Percentiles rank a stretch among this genome's conserved stretches.
Conservation (phyloP, 1,140 invertebrate genomes). For the Drosophila novamexicana region DNA sequence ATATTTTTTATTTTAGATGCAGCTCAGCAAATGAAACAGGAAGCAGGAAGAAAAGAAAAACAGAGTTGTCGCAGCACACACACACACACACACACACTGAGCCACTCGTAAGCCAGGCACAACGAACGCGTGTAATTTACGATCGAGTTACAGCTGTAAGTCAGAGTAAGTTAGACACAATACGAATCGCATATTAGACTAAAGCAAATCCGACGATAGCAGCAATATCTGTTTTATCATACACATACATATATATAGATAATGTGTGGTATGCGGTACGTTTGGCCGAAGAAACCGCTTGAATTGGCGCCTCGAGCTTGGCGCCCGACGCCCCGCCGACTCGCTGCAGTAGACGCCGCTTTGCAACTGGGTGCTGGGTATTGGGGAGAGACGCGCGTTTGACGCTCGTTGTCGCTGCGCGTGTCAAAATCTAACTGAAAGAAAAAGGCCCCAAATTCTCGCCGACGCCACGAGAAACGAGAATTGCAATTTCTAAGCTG, state of each 20-base stretch:
- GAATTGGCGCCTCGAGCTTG: slow-evolving; percentile 8
- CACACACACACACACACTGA: slow-evolving; percentile 2
- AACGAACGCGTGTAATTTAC: slow-evolving; percentile 41
- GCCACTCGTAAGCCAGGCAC: slow-evolving; percentile 7
- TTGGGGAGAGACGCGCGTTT: slow-evolving; percentile 6
- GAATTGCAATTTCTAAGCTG: slow-evolving; percentile 73
- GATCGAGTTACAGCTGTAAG: slow-evolving; percentile 55
- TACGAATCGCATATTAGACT: not conserved
- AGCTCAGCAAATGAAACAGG: slow-evolving; percentile 1
- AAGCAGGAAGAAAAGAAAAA: slow-evolving; percentile 13
- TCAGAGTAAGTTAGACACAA: slow-evolving; percentile 14
- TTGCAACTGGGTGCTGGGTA: not conserved
- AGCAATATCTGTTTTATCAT: not conserved
- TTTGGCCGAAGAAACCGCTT: not conserved
- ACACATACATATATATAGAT: not conserved
- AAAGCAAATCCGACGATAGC: not conserved
- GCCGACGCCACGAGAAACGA: slow-evolving; percentile 39
- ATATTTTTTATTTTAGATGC: slow-evolving; percentile 1
- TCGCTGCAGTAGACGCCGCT: not conserved
- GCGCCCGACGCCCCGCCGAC: too few species aligned
- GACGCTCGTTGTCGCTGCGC: slow-evolving; percentile 70
- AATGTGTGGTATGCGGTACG: not conserved
- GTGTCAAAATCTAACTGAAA: slow-evolving; percentile 73
- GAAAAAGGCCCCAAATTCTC: slow-evolving; percentile 47
- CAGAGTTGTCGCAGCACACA: not conserved